A percentile compares a stretch with the other conserved stretches of the same genome.
phyloP scores from a whole-genome alignment of 2,888 invertebrate species.

The Stenotaenia linearis region DNA sequence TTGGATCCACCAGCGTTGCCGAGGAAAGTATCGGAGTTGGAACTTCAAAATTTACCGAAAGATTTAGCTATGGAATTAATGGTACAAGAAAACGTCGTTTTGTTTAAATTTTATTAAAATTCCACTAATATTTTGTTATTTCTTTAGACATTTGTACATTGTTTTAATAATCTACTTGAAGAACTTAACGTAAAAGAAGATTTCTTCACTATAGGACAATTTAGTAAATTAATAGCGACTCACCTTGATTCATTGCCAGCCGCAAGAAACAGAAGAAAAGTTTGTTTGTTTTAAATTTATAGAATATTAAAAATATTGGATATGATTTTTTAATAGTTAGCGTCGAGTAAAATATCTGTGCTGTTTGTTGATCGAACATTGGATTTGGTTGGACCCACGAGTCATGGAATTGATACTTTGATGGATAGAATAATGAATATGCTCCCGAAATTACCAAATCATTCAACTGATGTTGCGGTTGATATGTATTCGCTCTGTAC shows the following conservation, averaged over 20 bases:
- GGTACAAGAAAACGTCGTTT: not conserved
- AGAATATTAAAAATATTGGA: not conserved
- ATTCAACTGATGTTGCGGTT: conserved; percentile 59
- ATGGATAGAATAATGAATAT: conserved; percentile 58
- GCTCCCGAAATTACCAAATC: conserved; percentile 59
- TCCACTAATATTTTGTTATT: no score
- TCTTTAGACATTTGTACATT: conserved; percentile 40
- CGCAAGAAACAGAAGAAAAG: conserved; percentile 55
- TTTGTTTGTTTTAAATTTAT: conserved; percentile 39
- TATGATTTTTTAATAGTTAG: conserved; percentile 40
- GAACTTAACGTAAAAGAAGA: conserved; percentile 60
- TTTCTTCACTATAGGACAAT: conserved; percentile 59
- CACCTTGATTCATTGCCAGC: conserved; percentile 57
- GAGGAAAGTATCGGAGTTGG: not conserved
- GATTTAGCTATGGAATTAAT: not conserved
- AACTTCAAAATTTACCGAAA: not conserved
- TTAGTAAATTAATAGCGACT: conserved; percentile 58
- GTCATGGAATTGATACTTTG: conserved; percentile 58
- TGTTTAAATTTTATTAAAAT: not conserved
- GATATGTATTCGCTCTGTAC: conserved; percentile 59
- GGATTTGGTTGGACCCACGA: conserved; percentile 59
- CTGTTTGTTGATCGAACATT: conserved; percentile 59
- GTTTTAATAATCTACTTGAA: conserved; percentile 55
- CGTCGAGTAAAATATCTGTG: conserved; percentile 45
- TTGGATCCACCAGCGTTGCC: not conserved